A percentile compares a stretch with the other conserved stretches of the same genome.
These are phyloP conservation scores for Trachymyrmex septentrionalis DNA, from an alignment of 1,140 invertebrate species.

Conservation along the genomic window DNA sequence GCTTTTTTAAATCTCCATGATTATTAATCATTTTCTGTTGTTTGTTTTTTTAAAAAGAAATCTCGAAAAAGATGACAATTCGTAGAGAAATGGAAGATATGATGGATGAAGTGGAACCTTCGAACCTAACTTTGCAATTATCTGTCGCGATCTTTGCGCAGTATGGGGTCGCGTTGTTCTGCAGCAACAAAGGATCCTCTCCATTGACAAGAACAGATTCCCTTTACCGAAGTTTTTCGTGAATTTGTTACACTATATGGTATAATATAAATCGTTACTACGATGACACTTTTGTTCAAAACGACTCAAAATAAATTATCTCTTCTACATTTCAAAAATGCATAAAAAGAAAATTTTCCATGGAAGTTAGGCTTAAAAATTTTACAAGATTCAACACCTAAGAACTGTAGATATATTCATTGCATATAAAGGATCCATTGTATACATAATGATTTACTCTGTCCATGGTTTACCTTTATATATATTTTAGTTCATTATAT, in stretches of 20 bases:
- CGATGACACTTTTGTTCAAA: not conserved
- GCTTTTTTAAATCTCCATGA: not conserved
- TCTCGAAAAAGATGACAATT: conserved; percentile 1
- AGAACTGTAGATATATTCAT: not conserved
- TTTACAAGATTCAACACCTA: not conserved
- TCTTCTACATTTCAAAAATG: not conserved
- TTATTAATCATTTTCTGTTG: conserved; percentile 5
- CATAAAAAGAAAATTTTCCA: not conserved
- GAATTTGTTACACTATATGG: not conserved
- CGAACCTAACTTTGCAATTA: conserved; percentile 34
- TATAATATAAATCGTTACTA: conserved; percentile 31
- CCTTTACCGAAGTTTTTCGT: conserved; percentile 20
- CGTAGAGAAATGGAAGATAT: conserved; percentile 8
- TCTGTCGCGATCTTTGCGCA: conserved; percentile 21
- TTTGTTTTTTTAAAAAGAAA: conserved; percentile 7
- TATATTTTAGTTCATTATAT: not conserved
- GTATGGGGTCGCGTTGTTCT: conserved; percentile 7
- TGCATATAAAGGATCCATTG: not conserved
- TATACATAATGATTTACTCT: not conserved
- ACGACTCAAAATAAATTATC: conserved; percentile 18
- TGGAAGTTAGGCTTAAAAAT: not conserved
- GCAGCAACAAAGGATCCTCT: conserved; percentile 17
- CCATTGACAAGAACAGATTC: conserved; percentile 30
- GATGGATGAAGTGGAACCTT: conserved; percentile 5
- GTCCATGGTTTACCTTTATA: not conserved